These are phyloP conservation scores for Polydrusus cervinus DNA, from an alignment of 2,888 invertebrate species.

Conservation along the genomic window DNA sequence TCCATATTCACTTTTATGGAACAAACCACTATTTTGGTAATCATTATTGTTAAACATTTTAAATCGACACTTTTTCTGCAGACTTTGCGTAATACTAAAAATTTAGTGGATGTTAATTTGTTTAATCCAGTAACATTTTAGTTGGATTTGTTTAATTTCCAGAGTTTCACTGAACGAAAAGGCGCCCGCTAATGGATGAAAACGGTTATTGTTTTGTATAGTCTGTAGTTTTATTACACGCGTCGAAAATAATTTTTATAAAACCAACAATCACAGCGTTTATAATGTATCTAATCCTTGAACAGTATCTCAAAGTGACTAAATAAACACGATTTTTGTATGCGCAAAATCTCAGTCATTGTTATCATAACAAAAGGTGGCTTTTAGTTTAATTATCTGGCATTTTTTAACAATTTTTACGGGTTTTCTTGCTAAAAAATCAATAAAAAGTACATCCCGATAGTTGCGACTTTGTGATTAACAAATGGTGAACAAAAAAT, in stretches of 20 bases:
- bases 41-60: too few species aligned
- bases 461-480: background rate
- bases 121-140: too few species aligned
- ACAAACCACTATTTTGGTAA: too few species aligned
- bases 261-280: background rate
- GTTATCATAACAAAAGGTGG: constrained; percentile 19
- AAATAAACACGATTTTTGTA: background rate
- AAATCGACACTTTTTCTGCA: too few species aligned
- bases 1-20: too few species aligned
- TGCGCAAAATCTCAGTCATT: constrained; percentile 26
- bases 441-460: background rate
- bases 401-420: background rate
- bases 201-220: background rate
- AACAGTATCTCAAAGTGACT: constrained; percentile 18
- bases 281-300: constrained; percentile 26
- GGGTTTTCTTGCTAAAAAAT: background rate
- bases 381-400: background rate
- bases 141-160: too few species aligned
- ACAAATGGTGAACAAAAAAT: constrained; percentile 35
- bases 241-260: background rate
- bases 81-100: too few species aligned
- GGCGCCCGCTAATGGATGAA: too few species aligned
- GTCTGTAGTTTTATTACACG: background rate
- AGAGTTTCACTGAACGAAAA: too few species aligned
- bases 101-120: too few species aligned